Evolutionary conservation across 2,797 vertebrate species (phyloP), one percentile per base, ranked within the genome.

Genomic region (Mareca penelope): DNA sequence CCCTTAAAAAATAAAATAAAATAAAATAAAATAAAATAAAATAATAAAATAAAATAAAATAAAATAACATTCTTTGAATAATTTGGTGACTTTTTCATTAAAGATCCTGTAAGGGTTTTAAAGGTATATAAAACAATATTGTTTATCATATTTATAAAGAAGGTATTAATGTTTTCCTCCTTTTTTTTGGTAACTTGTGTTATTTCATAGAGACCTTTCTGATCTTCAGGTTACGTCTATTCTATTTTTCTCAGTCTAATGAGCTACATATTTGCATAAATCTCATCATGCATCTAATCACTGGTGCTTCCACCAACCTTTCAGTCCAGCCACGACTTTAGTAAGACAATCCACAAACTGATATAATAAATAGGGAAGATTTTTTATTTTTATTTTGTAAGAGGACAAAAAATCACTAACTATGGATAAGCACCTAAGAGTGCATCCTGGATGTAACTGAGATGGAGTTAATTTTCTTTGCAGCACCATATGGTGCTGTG

Each of bases 401-500:
- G 35, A 39, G 17, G 42, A 63, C 31, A 71, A 65, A 22, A 83
- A 53, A 53, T 68, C 19, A 52, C 9, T 40, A 40, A 71, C 16
- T 71, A 26, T 2, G 22, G 60, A 64, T 40, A 63, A 83, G 53
- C n/a, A 85, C 8, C 65, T 70, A 70, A 67, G 21, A 75, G 12
- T 1, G 0, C 19, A 28, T 50, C 50, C 19, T 24, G 26, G 19
- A 13, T 53, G 42, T 80, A 17, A 31, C 28, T 78, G 52, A 22
- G n/a, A 60, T 14, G 15, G 55, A 57, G 63, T 29, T 46, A 4
- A 46, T 64, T 31, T 87, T 89, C 75, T 71, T 57, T 55, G 52
- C 0, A n/a, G 23, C 13, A 68, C 61, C 5, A 1, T 29, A 37
- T 3, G 17, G 17, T 23, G 15, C n/a, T 44, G n/a, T 53, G 22